Evolutionary conservation across 2,888 invertebrate species (phyloP).

Genomic region (Lampropteryx suffumata): DNA sequence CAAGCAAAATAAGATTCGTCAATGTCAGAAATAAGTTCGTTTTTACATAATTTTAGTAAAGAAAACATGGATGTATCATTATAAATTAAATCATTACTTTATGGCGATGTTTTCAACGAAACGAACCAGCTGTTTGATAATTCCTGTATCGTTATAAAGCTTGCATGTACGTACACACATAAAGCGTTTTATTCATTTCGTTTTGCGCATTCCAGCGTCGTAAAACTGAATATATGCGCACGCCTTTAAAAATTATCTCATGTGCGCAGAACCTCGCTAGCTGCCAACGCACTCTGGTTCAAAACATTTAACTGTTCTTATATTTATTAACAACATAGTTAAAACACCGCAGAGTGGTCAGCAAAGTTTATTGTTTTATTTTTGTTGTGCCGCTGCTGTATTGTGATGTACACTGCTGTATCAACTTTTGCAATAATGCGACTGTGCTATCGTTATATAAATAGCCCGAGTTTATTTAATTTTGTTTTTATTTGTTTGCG

Average conservation of each 20-base stretch:
- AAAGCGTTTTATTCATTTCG: slow-evolving; percentile 33
- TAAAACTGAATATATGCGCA: slow-evolving; percentile 31
- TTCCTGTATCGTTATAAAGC: slow-evolving; percentile 18
- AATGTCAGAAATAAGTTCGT: too few species aligned
- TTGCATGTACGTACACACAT: slow-evolving; percentile 31
- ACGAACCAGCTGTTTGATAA: background rate
- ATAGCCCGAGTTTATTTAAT: too few species aligned
- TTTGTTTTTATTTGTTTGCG: too few species aligned
- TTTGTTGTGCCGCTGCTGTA: background rate
- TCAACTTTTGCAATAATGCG: background rate
- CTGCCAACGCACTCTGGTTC: slow-evolving; percentile 9
- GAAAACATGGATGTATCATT: too few species aligned
- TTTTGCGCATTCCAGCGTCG: slow-evolving; percentile 31
- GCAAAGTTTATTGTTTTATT: slow-evolving; percentile 7
- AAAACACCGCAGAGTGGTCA: slow-evolving; percentile 2
- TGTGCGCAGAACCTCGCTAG: slow-evolving; percentile 25
- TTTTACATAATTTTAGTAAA: too few species aligned
- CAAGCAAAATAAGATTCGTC: too few species aligned
- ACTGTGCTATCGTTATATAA: too few species aligned
- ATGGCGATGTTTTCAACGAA: background rate
- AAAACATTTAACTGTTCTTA: slow-evolving; percentile 1
- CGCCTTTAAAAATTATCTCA: slow-evolving; percentile 32
- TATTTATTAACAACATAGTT: slow-evolving; percentile 1
- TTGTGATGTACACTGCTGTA: background rate
- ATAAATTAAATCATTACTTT: too few species aligned